Evolutionary conservation across 30 jellyfish, hydroid and myxozoan genomes (phyloP), one percentile per base, ranked within the genome.

Genomic region (Pelagia noctiluca): DNA sequence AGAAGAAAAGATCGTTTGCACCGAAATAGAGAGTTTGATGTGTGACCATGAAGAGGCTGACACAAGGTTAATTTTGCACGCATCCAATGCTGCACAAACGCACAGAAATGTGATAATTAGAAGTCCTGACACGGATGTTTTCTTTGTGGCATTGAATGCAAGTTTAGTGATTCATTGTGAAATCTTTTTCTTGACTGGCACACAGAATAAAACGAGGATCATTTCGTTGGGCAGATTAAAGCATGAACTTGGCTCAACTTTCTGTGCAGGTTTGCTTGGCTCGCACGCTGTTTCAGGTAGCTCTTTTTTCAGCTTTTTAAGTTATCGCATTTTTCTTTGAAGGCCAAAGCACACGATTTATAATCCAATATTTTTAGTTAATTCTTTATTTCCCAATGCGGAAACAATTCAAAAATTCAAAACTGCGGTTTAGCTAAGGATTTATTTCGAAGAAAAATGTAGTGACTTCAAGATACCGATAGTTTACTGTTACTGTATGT

Each of bases 1-100:
- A 42, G 57, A 42, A 42, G 57, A 42, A 42, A 42, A 42, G 57
- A 42, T 42, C 16, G 57, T 42, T 42, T 42, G 57, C 57, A 42
- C 57, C 57, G 57, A 42, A 42, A 16, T 42, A 42, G 72, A 60
- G 72, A 4, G 23, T 26, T 26, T 60, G 34, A n/a, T 60, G 34
- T 60, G 72, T 26, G 72, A 60, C 72, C 72, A 60, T 60, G 72
- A 60, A 60, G 72, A 60, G 34, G 72, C 72, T n/a, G 72, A 60
- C 19, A 60, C 72, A n/a, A 22, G 72, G 29, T 24, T 60, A 22
- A 60, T 60, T n/a, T 26, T 60, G 29, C 72, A 60, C 21, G 72
- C 72, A 60, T 26, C 29, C 29, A 22, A 60, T 60, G 72, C 72
- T 4, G 72, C 23, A 60, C 72, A 60, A 60, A 26, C 10, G 23